Evolutionary conservation across 2,888 invertebrate species (phyloP).

Genomic region (Lasiommata megera): DNA sequence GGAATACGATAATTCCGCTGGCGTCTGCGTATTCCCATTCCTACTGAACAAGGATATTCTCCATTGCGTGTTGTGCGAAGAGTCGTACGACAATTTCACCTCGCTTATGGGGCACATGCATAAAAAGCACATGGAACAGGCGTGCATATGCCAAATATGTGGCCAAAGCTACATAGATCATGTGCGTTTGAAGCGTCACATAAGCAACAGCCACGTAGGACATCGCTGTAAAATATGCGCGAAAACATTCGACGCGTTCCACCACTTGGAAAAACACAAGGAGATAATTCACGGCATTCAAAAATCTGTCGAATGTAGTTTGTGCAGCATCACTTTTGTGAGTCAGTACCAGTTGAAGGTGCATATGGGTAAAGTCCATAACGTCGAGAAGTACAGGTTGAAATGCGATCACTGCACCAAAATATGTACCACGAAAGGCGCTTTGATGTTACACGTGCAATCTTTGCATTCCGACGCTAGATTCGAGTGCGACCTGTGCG

Average conservation of each 20-base stretch:
- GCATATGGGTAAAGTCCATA: slow-evolving; percentile 64
- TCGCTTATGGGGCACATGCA: slow-evolving; percentile 61
- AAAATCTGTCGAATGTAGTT: slow-evolving; percentile 45
- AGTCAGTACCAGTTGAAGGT: slow-evolving; percentile 58
- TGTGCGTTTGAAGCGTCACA: slow-evolving; percentile 54
- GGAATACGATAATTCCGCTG: slow-evolving; percentile 44
- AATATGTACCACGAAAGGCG: slow-evolving; percentile 71
- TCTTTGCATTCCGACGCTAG: slow-evolving; percentile 63
- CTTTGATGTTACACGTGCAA: slow-evolving; percentile 75
- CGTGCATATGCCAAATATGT: slow-evolving; percentile 60
- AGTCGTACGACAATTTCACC: slow-evolving; percentile 52
- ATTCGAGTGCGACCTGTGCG: slow-evolving; percentile 60
- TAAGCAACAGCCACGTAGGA: slow-evolving; percentile 48
- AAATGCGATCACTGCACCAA: slow-evolving; percentile 69
- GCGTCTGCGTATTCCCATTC: slow-evolving; percentile 58
- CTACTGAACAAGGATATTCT: slow-evolving; percentile 46
- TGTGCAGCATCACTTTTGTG: slow-evolving; percentile 50
- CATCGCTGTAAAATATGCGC: slow-evolving; percentile 59
- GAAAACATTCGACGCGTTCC: slow-evolving; percentile 59
- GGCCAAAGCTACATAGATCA: slow-evolving; percentile 55
- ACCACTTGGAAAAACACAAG: slow-evolving; percentile 54
- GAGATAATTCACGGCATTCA: slow-evolving; percentile 49
- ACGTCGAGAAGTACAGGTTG: slow-evolving; percentile 58
- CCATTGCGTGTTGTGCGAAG: slow-evolving; percentile 52
- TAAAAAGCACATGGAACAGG: slow-evolving; percentile 53